Conservation (phyloP, 2,797 vertebrate species). For the Toxotes lorentzi region DNA sequence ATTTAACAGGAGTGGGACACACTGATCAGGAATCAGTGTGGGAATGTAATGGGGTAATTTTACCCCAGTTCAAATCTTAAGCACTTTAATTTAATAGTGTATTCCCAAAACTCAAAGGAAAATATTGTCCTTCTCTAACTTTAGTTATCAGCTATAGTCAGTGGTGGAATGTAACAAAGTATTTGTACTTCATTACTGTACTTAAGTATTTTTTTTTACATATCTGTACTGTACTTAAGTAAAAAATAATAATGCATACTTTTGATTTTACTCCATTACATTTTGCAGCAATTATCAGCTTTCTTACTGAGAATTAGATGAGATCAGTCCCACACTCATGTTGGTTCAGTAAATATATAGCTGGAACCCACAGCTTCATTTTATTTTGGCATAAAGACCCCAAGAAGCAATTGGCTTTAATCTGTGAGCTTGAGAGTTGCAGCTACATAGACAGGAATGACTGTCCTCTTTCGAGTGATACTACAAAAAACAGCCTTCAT, state of each 20-base stretch:
- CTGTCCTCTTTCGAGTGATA: not conserved
- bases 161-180: too few relatives aligned
- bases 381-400: too few relatives aligned
- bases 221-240: too few relatives aligned
- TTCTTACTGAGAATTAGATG: not conserved
- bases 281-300: too few relatives aligned
- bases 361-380: not conserved
- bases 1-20: slow-evolving; percentile 16
- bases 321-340: not conserved
- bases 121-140: not conserved
- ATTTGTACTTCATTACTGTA: too few relatives aligned
- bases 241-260: too few relatives aligned
- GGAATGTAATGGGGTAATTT: not conserved
- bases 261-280: too few relatives aligned
- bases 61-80: not conserved
- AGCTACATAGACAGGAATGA: not conserved
- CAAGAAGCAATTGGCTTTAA: too few relatives aligned
- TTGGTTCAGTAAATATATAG: not conserved
- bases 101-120: not conserved
- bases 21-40: not conserved
- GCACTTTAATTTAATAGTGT: not conserved
- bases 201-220: too few relatives aligned
- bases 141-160: not conserved
- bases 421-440: too few relatives aligned
- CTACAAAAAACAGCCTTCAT: not conserved